Evolutionary conservation across 2,888 invertebrate species (phyloP).

Genomic region (Drosophila limbata): DNA sequence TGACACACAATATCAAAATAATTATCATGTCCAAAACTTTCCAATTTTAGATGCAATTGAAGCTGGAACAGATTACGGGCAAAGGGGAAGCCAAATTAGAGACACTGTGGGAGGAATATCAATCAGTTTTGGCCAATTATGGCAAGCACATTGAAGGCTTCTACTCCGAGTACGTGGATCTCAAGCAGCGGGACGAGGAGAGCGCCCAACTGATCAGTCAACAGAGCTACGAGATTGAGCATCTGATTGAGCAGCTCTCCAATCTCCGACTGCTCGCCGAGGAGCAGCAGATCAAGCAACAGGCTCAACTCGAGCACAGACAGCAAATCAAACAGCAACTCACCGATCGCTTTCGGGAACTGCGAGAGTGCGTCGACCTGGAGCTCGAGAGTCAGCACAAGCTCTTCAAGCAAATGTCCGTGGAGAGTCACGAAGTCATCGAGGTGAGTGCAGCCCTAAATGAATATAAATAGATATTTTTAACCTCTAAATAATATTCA

Average conservation of each 20-base stretch:
- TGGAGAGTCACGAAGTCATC: slow-evolving; percentile 87
- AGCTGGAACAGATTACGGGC: slow-evolving; percentile 84
- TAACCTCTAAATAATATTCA: too few relatives aligned
- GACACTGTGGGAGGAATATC: slow-evolving; percentile 85
- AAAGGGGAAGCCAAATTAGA: slow-evolving; percentile 86
- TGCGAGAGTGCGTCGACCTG: slow-evolving; percentile 87
- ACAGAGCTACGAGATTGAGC: slow-evolving; percentile 83
- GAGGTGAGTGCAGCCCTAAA: slow-evolving; percentile 54
- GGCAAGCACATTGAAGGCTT: slow-evolving; percentile 85
- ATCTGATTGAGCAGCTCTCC: slow-evolving; percentile 80
- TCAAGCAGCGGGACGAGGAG: slow-evolving; percentile 85
- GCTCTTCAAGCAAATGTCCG: slow-evolving; percentile 88
- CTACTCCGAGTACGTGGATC: slow-evolving; percentile 85
- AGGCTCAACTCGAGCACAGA: slow-evolving; percentile 86
- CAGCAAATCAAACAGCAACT: slow-evolving; percentile 86
- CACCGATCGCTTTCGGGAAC: slow-evolving; percentile 85
- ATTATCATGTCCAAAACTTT: background rate
- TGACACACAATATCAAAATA: too few relatives aligned
- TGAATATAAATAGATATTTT: background rate
- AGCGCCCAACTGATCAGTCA: slow-evolving; percentile 83
- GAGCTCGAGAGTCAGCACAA: slow-evolving; percentile 86
- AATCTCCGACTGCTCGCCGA: slow-evolving; percentile 86
- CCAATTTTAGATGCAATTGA: slow-evolving; percentile 82
- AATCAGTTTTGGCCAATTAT: slow-evolving; percentile 84
- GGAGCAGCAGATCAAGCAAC: slow-evolving; percentile 85